Conservation (phyloP, 2,797 vertebrate species). For the Microchirus variegatus region DNA sequence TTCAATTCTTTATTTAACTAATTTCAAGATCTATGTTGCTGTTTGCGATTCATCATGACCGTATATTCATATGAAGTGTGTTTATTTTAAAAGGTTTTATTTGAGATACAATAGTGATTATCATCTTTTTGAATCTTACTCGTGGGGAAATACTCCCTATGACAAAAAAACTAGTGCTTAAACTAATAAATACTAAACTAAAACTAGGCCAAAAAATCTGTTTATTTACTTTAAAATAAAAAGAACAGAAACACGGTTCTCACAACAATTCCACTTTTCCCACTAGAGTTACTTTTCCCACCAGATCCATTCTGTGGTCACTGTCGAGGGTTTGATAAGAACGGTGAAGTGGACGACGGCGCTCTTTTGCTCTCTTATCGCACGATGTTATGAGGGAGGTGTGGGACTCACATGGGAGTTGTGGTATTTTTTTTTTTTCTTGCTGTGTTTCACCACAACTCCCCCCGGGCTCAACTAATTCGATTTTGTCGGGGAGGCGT, state of each 20-base stretch:
- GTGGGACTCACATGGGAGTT: conserved; percentile 55
- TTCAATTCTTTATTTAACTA: too few species aligned
- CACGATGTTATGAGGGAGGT: conserved; percentile 33
- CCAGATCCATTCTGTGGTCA: conserved; percentile 11
- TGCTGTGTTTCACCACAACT: conserved; percentile 32
- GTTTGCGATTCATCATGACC: too few species aligned
- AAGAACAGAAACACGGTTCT: not conserved
- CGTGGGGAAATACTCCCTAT: too few species aligned
- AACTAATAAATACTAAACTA: too few species aligned
- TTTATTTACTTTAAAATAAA: too few species aligned
- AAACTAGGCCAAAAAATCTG: too few species aligned
- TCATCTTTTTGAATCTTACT: too few species aligned
- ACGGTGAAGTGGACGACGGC: conserved; percentile 3
- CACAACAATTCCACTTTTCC: conserved; percentile 1
- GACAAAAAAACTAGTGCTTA: too few species aligned
- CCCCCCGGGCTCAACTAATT: conserved; percentile 22
- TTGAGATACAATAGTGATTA: too few species aligned
- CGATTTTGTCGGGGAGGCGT: conserved; percentile 30
- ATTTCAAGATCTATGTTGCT: too few species aligned
- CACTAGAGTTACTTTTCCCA: conserved; percentile 52
- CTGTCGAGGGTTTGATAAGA: conserved; percentile 49
- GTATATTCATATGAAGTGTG: too few species aligned
- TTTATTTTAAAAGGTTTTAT: too few species aligned
- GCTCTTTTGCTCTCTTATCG: conserved; percentile 44
- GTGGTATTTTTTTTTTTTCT: conserved; percentile 34